These are phyloP conservation scores for Eueides isabella DNA, from an alignment of 1,140 invertebrate species.

Conservation along the genomic window DNA sequence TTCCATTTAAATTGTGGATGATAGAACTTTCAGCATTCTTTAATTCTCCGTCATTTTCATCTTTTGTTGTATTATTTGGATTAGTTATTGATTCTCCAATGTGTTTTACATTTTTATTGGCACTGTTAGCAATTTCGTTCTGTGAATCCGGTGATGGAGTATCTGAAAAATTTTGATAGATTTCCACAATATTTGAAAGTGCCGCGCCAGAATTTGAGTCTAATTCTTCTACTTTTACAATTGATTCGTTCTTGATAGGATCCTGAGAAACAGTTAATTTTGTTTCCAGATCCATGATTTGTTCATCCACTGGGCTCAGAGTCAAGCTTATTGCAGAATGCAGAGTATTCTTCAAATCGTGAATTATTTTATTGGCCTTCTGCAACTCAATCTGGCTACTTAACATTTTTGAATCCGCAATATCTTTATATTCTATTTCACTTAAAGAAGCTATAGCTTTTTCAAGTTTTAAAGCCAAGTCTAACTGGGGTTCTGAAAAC, in stretches of 20 bases:
- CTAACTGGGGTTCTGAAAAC: constrained; percentile 14
- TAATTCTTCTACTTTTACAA: not conserved
- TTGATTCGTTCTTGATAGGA: not conserved
- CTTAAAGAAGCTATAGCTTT: constrained; percentile 10
- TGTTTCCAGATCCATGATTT: constrained; percentile 2
- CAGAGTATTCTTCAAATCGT: not conserved
- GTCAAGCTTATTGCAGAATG: not conserved
- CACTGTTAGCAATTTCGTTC: not conserved
- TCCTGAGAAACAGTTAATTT: not conserved
- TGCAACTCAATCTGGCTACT: not conserved
- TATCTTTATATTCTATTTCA: not conserved
- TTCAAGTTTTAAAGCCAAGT: constrained; percentile 20
- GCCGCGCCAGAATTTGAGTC: not conserved
- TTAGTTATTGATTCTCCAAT: not conserved
- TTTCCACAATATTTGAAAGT: not conserved
- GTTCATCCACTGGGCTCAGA: not conserved
- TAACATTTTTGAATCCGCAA: not conserved
- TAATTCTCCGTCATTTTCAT: not conserved
- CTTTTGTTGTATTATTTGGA: not conserved
- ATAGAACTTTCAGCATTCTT: not conserved
- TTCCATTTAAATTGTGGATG: not conserved
- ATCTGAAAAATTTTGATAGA: constrained; percentile 3
- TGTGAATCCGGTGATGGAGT: not conserved
- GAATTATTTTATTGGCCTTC: not conserved
- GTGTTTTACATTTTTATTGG: not conserved